Percentiles rank a stretch among this genome's conserved stretches.
Conservation (phyloP, 2,888 invertebrate genomes). For the Cancer borealis region DNA sequence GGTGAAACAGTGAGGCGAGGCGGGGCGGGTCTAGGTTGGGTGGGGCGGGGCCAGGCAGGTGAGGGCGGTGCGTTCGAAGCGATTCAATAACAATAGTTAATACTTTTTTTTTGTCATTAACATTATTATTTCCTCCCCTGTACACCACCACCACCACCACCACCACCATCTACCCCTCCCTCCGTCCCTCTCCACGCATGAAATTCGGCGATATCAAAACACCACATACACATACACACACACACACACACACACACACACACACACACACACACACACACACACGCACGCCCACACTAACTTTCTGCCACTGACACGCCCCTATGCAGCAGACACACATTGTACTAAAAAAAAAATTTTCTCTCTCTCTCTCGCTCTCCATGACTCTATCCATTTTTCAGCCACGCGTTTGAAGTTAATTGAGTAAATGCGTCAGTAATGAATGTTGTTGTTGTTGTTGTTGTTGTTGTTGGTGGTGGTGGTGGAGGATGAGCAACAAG, state of each 20-base stretch:
- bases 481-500: background rate
- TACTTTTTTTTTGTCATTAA: background rate
- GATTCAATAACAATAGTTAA: conserved; percentile 6
- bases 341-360: too few relatives aligned
- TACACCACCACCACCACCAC: background rate
- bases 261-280: background rate
- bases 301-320: conserved; percentile 42
- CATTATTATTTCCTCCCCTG: background rate
- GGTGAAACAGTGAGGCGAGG: too few relatives aligned
- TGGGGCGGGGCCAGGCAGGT: background rate
- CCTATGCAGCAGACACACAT: background rate
- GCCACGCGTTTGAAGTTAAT: conserved; percentile 49
- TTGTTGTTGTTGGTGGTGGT: conserved; percentile 12
- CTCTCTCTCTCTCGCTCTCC: background rate
- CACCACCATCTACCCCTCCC: background rate
- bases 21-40: too few relatives aligned
- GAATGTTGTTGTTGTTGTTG: conserved; percentile 44
- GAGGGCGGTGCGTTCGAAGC: background rate
- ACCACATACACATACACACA: background rate
- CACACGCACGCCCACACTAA: background rate
- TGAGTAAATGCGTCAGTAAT: conserved; percentile 56
- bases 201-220: background rate
- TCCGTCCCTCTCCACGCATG: background rate
- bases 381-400: conserved; percentile 9
- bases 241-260: too few relatives aligned